These are phyloP conservation scores for Megaptera novaeangliae DNA, from an alignment of 2,113 vertebrate genomes.

Conservation along the genomic window DNA sequence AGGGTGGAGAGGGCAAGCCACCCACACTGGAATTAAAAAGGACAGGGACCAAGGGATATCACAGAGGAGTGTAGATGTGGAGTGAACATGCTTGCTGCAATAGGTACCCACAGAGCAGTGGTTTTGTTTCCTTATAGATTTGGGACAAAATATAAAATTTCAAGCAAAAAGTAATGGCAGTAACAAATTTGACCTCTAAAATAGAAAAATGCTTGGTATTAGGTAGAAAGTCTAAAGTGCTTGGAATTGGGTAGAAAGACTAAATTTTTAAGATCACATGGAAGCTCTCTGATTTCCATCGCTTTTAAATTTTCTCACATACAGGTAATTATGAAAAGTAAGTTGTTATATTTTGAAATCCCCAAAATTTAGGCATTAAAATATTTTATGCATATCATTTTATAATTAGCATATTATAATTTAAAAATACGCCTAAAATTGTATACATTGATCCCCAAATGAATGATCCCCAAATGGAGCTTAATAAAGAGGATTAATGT, in stretches of 20 bases:
- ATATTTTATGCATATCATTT: not conserved
- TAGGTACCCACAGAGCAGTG: not conserved
- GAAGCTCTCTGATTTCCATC: not conserved
- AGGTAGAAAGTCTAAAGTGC: not conserved
- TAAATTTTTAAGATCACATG: not conserved
- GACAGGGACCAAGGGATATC: not conserved
- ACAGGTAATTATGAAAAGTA: not conserved
- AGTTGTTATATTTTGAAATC: not conserved
- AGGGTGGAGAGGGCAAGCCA: not conserved
- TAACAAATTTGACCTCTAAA: not conserved
- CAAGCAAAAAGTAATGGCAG: not conserved
- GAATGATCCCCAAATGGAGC: not conserved
- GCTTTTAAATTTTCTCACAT: conserved; percentile 12
- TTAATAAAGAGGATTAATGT: not conserved
- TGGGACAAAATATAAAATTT: not conserved
- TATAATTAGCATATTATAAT: not conserved
- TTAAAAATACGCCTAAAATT: not conserved
- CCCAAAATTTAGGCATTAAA: not conserved
- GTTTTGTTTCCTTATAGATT: not conserved
- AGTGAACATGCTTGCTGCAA: not conserved
- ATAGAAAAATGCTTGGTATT: not conserved
- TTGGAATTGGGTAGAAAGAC: not conserved
- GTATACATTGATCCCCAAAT: not conserved
- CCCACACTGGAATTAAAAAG: not conserved
- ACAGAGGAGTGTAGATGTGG: not conserved